A percentile compares a stretch with the other conserved stretches of the same genome.
Evolutionary conservation across 2,888 invertebrate species (phyloP).

Genomic region (Scaptodrosophila latifasciaeformis): DNA sequence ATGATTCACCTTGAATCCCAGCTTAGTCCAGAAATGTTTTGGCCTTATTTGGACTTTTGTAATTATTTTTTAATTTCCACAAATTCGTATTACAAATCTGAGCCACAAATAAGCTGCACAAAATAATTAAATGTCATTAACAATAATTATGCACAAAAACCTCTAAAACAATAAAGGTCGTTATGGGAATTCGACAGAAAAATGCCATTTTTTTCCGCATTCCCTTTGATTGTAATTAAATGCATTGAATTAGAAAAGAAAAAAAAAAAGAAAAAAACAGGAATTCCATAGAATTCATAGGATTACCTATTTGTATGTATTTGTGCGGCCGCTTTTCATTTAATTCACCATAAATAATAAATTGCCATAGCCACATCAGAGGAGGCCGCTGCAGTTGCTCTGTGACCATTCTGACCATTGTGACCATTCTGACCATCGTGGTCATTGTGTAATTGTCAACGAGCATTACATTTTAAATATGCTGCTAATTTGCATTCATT

Average conservation of each 20-base stretch:
- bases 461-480: conserved; percentile 59
- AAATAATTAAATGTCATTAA: conserved; percentile 51
- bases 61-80: neutral
- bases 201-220: neutral
- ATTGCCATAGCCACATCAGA: conserved; percentile 18
- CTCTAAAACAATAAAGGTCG: conserved; percentile 23
- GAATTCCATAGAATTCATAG: no score
- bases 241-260: no score
- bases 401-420: no score
- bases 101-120: conserved; percentile 51
- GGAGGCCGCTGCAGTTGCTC: neutral
- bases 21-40: no score
- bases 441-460: conserved; percentile 48
- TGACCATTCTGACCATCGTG: no score
- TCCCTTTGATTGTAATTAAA: neutral
- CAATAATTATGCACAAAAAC: conserved; percentile 39
- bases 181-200: no score
- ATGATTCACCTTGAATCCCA: no score
- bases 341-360: conserved; percentile 57
- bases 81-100: conserved; percentile 37
- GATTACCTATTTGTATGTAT: no score
- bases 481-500: conserved; percentile 55
- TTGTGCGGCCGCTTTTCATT: no score
- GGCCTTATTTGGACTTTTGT: neutral
- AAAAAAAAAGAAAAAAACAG: no score